Evolutionary conservation across 2,113 vertebrate species (phyloP).

Genomic region (Noturus placidus): DNA sequence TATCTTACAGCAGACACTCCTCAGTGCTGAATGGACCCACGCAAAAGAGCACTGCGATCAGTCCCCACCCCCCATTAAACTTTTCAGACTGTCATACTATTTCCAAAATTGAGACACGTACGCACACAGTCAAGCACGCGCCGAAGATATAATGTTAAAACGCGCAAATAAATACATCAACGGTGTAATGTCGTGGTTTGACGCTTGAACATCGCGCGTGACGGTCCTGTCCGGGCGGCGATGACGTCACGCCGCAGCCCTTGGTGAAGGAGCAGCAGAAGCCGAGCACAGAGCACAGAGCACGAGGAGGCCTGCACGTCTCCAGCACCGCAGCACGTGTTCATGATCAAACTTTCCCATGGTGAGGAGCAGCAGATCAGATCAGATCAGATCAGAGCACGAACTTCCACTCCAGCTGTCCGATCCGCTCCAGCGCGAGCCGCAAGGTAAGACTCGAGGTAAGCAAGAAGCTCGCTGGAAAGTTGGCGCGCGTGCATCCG

Average conservation of each 20-base stretch:
- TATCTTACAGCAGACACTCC: neutral
- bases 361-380: neutral
- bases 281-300: neutral
- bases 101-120: neutral
- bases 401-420: neutral
- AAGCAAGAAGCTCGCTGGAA: conserved; percentile 26
- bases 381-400: too few species aligned
- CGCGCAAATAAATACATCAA: neutral
- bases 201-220: conserved; percentile 13
- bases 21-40: neutral
- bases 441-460: conserved; percentile 41
- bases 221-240: conserved; percentile 31
- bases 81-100: neutral
- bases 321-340: neutral
- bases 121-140: neutral
- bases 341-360: conserved; percentile 16
- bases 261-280: conserved; percentile 21
- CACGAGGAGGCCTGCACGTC: conserved; percentile 20
- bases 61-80: too few species aligned
- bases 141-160: neutral
- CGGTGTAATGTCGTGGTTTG: neutral
- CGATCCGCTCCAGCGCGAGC: conserved; percentile 20
- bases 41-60: neutral
- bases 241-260: conserved; percentile 49
- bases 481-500: conserved; percentile 34